Evolutionary conservation across 2,113 vertebrate genomes (phyloP).

Genomic region (Gymnogyps californianus): DNA sequence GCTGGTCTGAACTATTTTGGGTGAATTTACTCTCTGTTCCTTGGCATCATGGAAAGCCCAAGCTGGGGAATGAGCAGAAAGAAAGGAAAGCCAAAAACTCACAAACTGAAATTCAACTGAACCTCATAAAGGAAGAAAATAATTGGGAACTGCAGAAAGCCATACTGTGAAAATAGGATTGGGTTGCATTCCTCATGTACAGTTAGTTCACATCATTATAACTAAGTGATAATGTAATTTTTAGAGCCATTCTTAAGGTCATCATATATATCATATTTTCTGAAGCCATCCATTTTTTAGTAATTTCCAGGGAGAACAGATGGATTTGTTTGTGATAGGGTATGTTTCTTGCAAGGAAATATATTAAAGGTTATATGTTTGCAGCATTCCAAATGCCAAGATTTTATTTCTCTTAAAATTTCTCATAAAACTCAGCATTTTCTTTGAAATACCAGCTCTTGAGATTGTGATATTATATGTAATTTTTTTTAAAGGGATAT

Average conservation of each 20-base stretch:
- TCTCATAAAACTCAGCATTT: not conserved
- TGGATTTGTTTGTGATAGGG: not conserved
- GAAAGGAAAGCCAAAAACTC: not conserved
- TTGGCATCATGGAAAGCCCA: not conserved
- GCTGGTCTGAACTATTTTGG: not conserved
- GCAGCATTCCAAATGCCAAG: not conserved
- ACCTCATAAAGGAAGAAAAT: not conserved
- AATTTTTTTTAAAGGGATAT: not conserved
- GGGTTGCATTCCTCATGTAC: not conserved
- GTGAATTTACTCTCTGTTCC: not conserved
- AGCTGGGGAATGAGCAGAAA: not conserved
- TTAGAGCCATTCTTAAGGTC: not conserved
- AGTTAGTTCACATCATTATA: not conserved
- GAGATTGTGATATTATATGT: not conserved
- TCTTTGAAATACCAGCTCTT: not conserved
- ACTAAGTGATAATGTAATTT: not conserved
- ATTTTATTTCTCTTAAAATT: not conserved
- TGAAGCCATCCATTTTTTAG: not conserved
- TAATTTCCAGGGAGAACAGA: not conserved
- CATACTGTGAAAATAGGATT: not conserved
- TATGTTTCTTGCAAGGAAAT: not conserved
- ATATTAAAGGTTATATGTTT: not conserved
- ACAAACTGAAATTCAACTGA: not conserved
- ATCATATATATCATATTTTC: not conserved
- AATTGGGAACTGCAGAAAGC: not conserved